A percentile compares a stretch with the other conserved stretches of the same genome.
phyloP scores from a whole-genome alignment of 2,113 vertebrate genomes.

The Tyrannus savana region DNA sequence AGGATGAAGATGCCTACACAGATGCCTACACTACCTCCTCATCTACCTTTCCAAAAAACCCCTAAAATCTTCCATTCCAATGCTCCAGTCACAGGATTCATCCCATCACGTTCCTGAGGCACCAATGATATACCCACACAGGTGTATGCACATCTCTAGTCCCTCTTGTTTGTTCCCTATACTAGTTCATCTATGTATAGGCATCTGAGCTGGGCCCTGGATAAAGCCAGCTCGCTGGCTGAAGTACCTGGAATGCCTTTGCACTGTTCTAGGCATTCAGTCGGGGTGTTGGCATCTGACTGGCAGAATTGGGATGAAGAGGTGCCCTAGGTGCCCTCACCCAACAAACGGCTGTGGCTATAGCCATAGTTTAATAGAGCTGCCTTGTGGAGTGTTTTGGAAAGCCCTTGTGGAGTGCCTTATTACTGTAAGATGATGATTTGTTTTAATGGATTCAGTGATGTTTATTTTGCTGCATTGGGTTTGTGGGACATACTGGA shows the following conservation, averaged over 20 bases:
- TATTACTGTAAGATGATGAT: background rate
- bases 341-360: background rate
- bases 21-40: background rate
- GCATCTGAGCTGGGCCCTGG: background rate
- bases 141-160: background rate
- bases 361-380: background rate
- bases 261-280: too few relatives aligned
- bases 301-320: background rate
- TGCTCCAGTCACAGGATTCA: background rate
- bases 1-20: too few relatives aligned
- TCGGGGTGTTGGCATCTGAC: background rate
- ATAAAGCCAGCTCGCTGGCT: background rate
- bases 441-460: background rate
- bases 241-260: background rate
- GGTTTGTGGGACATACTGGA: background rate
- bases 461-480: background rate
- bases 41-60: background rate
- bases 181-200: background rate
- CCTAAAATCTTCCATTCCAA: background rate
- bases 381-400: background rate
- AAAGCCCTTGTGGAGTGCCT: background rate
- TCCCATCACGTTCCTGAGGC: rapidly evolving
- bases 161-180: background rate
- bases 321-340: background rate
- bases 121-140: rapidly evolving